These are phyloP conservation scores for Halichondria panicea DNA, from an alignment of 37 sponge, comb jelly and placozoan species.

Conservation along the genomic window DNA sequence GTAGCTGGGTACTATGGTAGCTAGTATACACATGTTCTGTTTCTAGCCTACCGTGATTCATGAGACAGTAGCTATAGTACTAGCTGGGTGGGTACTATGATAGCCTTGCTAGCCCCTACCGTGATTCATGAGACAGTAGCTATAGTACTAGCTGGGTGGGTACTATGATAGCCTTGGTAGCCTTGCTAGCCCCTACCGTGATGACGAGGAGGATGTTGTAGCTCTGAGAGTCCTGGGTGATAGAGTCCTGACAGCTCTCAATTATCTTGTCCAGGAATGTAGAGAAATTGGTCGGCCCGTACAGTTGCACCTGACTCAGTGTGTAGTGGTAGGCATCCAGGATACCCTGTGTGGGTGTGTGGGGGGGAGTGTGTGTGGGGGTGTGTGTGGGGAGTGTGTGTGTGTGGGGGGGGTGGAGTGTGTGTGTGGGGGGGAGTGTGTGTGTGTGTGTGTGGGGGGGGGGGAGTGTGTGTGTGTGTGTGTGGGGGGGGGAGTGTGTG, in stretches of 20 bases:
- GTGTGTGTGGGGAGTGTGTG: background rate
- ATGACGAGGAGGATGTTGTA: constrained; percentile 84
- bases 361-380: no score
- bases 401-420: constrained; percentile 1
- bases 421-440: constrained; percentile 1
- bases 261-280: constrained; percentile 73
- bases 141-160: background rate
- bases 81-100: background rate
- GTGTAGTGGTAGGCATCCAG: constrained; percentile 78
- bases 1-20: no score
- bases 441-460: background rate
- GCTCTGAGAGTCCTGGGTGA: constrained; percentile 58
- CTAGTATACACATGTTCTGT: background rate
- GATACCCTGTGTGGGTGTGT: constrained; percentile 65
- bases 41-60: background rate
- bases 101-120: constrained; percentile 28
- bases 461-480: background rate
- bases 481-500: background rate
- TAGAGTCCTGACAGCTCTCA: constrained; percentile 8
- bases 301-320: constrained; percentile 56
- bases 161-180: background rate
- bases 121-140: background rate
- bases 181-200: constrained; percentile 49
- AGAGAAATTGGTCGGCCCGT: constrained; percentile 88
- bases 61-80: background rate